Evolutionary conservation across 2,113 vertebrate genomes (phyloP), one percentile per base, ranked within the genome.

Genomic region (Capricornis sumatraensis): DNA sequence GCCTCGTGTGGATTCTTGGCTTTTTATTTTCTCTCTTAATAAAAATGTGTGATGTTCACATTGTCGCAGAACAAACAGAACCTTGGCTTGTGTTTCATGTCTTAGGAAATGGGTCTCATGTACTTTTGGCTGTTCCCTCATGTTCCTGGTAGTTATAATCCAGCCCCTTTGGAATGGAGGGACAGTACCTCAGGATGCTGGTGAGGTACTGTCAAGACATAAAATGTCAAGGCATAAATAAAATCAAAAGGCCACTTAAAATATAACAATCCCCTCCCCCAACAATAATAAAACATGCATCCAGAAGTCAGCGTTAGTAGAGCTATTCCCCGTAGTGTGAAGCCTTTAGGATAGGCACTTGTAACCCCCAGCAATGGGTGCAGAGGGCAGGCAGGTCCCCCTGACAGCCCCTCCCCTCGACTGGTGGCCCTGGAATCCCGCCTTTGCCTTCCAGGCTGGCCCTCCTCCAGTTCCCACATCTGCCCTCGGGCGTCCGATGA

Each of bases 181-280:
- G 58, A 5, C 76, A 10, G 86, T 12, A 2, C 25, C 5, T 89
- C 64, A 11, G 55, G 79, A 76, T 5, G 8, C 16, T 25, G 89
- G 47, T 58, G 64, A 74, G n/a, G 67, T 74, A 25, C 67, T 74
- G 36, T 74, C 67, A 40, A 40, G 67, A 95, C 64, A 96, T 91
- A 92, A 94, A 97, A 97, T 64, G 62, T 64, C 5, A 57, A 86
- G 97, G 91, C 57, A 96, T 87, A 93, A 97, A 97, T 97, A 98
- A 97, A 96, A 82, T 93, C 74, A 71, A 97, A 98, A 97, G 62
- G 43, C 28, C 74, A 97, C 87, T 96, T 96, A 87, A 95, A 95
- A 95, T 97, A 93, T 36, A 84, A 97, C 36, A 74, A 25, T 74
- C 4, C n/a, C 76, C 50, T 36, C 25, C 4, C 53, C 62, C 78